phyloP scores from a whole-genome alignment of 2,797 vertebrate genomes.

The Anomalospiza imberbis region DNA sequence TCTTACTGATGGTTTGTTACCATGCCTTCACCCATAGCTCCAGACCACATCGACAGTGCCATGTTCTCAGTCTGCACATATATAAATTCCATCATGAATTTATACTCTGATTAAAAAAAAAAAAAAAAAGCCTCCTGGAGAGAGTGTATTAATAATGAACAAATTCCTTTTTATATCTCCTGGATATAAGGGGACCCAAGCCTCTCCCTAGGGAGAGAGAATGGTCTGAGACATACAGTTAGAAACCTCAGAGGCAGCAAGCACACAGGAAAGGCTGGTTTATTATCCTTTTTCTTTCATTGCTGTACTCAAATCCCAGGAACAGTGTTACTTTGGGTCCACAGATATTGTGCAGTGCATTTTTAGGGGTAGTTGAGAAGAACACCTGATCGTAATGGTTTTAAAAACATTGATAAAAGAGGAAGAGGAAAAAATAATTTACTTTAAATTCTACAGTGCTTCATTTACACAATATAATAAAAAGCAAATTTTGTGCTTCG shows the following conservation, averaged over 20 bases:
- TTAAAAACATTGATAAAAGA: slow-evolving; percentile 20
- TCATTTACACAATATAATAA: slow-evolving; percentile 49
- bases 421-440: slow-evolving; percentile 18
- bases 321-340: background rate
- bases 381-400: background rate
- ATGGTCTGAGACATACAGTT: background rate
- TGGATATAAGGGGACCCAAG: background rate
- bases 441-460: slow-evolving; percentile 15
- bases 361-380: slow-evolving; percentile 9
- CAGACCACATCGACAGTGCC: fast-evolving
- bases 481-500: slow-evolving; percentile 57
- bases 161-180: slow-evolving; percentile 24
- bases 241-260: background rate
- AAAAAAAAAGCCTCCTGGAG: background rate
- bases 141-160: background rate
- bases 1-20: background rate
- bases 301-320: background rate
- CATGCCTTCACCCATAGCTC: fast-evolving
- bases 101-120: background rate
- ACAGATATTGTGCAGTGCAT: background rate
- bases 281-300: background rate
- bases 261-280: background rate
- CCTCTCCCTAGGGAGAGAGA: background rate
- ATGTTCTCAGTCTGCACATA: background rate
- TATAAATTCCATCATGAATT: background rate